A percentile compares a stretch with the other conserved stretches of the same genome.
phyloP scores from a whole-genome alignment of 1,140 invertebrate species.

The Habropoda laboriosa region DNA sequence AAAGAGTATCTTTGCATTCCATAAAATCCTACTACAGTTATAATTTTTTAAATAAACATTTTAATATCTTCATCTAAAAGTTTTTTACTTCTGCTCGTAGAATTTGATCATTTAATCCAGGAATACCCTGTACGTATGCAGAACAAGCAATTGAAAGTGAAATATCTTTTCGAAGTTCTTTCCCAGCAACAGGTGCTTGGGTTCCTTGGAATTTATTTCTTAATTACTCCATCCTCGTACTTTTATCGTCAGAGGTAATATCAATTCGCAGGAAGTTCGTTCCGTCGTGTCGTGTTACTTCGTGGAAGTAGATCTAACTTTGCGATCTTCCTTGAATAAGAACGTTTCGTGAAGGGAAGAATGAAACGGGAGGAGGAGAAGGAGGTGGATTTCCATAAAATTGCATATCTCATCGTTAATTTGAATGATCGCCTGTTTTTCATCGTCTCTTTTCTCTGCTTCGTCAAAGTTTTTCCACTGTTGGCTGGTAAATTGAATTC shows the following conservation, averaged over 20 bases:
- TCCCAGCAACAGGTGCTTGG: constrained; percentile 18
- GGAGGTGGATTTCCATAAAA: not conserved
- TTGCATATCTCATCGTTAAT: not conserved
- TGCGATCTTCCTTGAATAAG: not conserved
- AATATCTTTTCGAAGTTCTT: too few species aligned
- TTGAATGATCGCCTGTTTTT: too few species aligned
- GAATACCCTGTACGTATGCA: too few species aligned
- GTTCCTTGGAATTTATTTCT: not conserved
- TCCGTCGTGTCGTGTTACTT: not conserved
- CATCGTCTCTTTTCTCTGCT: too few species aligned
- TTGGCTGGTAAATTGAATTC: too few species aligned
- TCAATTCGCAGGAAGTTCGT: not conserved
- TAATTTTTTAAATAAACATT: too few species aligned
- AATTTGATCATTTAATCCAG: too few species aligned
- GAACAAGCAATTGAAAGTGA: too few species aligned
- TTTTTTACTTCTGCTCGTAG: too few species aligned
- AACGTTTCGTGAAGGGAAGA: not conserved
- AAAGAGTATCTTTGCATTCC: too few species aligned
- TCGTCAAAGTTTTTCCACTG: not conserved
- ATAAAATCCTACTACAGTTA: too few species aligned
- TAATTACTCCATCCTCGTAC: constrained; percentile 5
- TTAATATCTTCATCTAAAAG: too few species aligned
- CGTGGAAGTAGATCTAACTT: not conserved
- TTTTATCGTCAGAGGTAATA: not conserved
- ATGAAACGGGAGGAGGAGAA: not conserved